Conservation (phyloP, 2,888 invertebrate genomes). For the Lobophora halterata region DNA sequence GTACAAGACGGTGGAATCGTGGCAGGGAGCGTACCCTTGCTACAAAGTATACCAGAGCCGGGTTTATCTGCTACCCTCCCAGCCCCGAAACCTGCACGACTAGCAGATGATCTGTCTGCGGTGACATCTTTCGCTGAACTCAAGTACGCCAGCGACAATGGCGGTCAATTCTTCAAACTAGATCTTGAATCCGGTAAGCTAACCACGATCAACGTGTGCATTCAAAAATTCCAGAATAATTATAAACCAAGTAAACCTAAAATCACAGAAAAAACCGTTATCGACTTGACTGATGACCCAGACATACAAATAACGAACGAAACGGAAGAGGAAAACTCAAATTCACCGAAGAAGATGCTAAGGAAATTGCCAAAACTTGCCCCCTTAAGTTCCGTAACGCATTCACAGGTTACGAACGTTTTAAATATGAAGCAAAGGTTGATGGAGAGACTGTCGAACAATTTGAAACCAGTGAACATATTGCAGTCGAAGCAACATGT, state of each 20-base stretch:
- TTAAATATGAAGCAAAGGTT: conserved; percentile 17
- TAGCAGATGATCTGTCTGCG: conserved; percentile 39
- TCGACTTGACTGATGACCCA: conserved; percentile 61
- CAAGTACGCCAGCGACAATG: conserved; percentile 51
- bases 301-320: conserved; percentile 27
- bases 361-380: no score
- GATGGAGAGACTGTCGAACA: conserved; percentile 19
- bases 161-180: conserved; percentile 58
- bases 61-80: background rate
- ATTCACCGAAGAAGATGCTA: no score
- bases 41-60: background rate
- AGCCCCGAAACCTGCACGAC: no score
- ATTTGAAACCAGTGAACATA: conserved; percentile 42
- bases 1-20: no score
- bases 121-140: conserved; percentile 55
- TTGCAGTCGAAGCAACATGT: conserved; percentile 33
- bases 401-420: conserved; percentile 7
- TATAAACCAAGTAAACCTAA: background rate
- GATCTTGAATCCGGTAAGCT: conserved; percentile 52
- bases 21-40: no score
- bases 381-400: no score
- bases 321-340: conserved; percentile 3
- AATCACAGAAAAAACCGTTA: conserved; percentile 33
- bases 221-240: conserved; percentile 52
- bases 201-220: conserved; percentile 55